Evolutionary conservation across 2,113 vertebrate species (phyloP), one percentile per base, ranked within the genome.

Genomic region (Mustela nigripes): DNA sequence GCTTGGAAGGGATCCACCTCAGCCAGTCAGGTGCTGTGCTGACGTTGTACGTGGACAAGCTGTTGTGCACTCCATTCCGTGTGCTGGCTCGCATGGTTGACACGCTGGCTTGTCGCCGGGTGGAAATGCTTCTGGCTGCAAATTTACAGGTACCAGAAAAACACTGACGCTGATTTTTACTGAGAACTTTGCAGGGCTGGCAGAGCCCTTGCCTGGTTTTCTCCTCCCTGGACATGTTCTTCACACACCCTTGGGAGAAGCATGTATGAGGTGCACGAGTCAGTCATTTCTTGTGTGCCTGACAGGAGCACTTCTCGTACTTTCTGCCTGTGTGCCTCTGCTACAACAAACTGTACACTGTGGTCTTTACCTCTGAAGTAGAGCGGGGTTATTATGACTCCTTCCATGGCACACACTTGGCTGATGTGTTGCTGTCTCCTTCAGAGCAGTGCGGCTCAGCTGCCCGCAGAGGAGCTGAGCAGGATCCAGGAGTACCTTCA

Each of bases 121-220:
- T 99, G 8, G 99, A 99, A 91, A 99, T 99, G 99, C 99, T 99
- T 96, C 98, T 99, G 97, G 99, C 99, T 31, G 99, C 99, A 76
- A 99, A 99, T 0, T 98, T 99, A 67, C 99, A 99, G 99, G 99
- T 99, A 98, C 91, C 15, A 69, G 16, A 69, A 2, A 36, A 19
- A 42, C 0, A 4, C 4, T 19, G 9, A 7, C 8, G 0, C 0
- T 56, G 9, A 1, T 67, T 36, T 82, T 22, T 15, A 36, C 1
- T 3, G 33, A 96, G 78, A 48, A 16, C 0, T 2, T 50, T 73
- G 33, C 9, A 7, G 1, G 45, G 26, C 15, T 16, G 14, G 76
- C 62, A 45, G 5, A 19, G 3, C 24, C 3, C 4, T 7, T 5
- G 12, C 42, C 42, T 56, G 15, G 22, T 11, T 39, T 19, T 60